Evolutionary conservation across 2,888 invertebrate species (phyloP), one percentile per base, ranked within the genome.

Genomic region (Willowsia nigromaculata): DNA sequence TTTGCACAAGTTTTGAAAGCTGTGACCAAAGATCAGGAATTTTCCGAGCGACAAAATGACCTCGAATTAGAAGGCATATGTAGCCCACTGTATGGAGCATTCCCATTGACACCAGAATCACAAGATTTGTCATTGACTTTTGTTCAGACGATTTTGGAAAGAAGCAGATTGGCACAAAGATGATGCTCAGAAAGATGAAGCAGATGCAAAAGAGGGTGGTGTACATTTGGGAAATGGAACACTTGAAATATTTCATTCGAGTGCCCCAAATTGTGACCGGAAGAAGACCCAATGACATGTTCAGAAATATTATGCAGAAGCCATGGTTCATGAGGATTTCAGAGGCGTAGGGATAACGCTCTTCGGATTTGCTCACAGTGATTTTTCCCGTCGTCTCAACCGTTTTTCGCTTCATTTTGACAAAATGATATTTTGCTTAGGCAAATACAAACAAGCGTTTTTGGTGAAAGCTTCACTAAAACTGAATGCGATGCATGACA

Each of bases 241-340:
- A 84, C 5, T 80, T 27, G 43, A 85, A 85, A 47, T 91, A 91
- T 43, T 86, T 90, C 18, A 92, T 50, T 9, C 84, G 65, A 13
- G 76, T 83, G 53, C 91, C 90, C 47, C 62, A 82, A 37, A 92
- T 53, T 0, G 90, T 90, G 6, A 91, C 59, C 0, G 92, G 92
- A 0, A 92, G 80, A 4, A 92, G 74, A n/a, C 91, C 91, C 56
- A 91, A 88, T 3, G 88, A 33, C 89, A 91, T 91, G 87, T 92
- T 92, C 1, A 92, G 71, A 6, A 91, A 82, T 30, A 90, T 90
- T 13, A 92, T 71, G 27, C 22, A 25, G 50, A 91, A 91, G 13
- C 91, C 92, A 18, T 88, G 30, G 2, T 22, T 9, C 91, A 91
- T 91, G 0, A 92, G 65, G 2, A 90, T 62, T 40, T 91, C 86